phyloP scores from a whole-genome alignment of 2,797 vertebrate species.

The Loriculus beryllinus region DNA sequence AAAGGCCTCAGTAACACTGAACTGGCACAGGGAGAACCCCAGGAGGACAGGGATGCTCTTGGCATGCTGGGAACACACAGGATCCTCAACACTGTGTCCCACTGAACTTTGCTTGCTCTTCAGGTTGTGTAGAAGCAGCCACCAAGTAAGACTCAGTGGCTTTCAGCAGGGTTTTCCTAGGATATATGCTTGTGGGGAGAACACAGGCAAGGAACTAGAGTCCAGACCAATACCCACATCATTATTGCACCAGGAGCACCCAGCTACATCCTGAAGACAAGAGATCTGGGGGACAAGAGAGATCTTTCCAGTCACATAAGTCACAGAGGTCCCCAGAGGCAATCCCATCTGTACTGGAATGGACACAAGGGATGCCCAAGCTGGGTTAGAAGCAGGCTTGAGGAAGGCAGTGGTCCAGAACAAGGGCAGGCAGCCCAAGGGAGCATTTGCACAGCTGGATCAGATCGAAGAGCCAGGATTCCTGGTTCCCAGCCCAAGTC shows the following conservation, averaged over 20 bases:
- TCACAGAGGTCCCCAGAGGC: neutral
- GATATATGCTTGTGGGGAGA: neutral
- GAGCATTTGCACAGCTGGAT: neutral
- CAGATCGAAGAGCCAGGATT: neutral
- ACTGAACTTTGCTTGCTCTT: neutral
- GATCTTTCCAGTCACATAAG: neutral
- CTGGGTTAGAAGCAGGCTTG: neutral
- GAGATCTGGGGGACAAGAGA: neutral
- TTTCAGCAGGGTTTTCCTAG: neutral
- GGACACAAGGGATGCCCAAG: neutral
- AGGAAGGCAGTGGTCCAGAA: neutral
- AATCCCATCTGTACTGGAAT: neutral
- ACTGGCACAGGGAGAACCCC: neutral
- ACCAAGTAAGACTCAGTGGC: rapidly evolving
- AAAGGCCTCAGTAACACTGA: neutral
- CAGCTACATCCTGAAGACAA: neutral
- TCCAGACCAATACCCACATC: neutral
- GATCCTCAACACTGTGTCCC: neutral
- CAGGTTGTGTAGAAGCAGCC: neutral
- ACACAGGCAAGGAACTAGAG: neutral
- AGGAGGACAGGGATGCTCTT: neutral
- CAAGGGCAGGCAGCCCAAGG: neutral
- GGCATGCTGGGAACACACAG: neutral
- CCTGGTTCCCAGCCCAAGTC: neutral
- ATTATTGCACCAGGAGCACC: neutral